Conservation (phyloP, 2,113 vertebrate genomes). For the Dendrocopos noguchii region DNA sequence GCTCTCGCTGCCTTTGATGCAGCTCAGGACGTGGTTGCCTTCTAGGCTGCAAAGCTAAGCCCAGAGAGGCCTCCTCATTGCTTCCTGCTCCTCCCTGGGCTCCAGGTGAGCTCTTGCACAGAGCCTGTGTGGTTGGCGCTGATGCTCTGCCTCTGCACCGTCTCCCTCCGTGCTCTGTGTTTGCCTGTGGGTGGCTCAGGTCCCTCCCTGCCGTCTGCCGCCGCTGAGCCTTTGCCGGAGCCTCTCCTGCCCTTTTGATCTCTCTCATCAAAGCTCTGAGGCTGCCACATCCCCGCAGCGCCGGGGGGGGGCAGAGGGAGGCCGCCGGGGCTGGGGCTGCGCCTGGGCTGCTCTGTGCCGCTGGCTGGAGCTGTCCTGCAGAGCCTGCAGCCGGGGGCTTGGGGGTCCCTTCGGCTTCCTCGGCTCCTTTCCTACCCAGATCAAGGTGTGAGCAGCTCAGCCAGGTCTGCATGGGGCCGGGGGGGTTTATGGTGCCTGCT, state of each 20-base stretch:
- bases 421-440: neutral
- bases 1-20: too few species aligned
- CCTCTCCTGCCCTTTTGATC: neutral
- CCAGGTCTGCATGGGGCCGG: accelerated
- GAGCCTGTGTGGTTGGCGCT: neutral
- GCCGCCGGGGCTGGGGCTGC: neutral
- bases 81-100: neutral
- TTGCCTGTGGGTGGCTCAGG: neutral
- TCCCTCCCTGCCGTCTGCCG: accelerated
- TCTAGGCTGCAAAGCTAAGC: neutral
- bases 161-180: accelerated
- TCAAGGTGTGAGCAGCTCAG: neutral
- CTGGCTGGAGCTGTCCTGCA: neutral
- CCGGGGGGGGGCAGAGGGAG: neutral
- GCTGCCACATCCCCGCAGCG: neutral
- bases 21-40: too few species aligned
- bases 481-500: neutral
- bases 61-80: neutral
- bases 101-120: neutral
- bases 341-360: neutral
- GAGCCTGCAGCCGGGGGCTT: neutral
- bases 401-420: neutral
- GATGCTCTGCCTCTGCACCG: neutral
- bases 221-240: neutral
- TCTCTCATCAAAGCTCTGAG: neutral